phyloP scores from a whole-genome alignment of 2,113 vertebrate genomes.

The Meles meles region DNA sequence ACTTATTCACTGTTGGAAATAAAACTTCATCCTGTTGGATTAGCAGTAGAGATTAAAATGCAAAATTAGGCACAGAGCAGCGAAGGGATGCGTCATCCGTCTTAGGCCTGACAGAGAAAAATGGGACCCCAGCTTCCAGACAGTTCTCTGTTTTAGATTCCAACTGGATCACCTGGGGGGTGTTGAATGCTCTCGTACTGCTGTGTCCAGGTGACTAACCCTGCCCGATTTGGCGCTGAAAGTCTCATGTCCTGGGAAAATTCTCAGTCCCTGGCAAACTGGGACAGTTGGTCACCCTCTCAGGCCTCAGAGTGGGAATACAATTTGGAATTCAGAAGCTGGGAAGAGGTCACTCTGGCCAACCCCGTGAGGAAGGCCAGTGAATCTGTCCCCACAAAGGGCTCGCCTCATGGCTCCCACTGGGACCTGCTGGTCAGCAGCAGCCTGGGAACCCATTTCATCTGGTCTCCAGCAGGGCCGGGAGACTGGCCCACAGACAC shows the following conservation, averaged over 20 bases:
- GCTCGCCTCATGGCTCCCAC: not conserved
- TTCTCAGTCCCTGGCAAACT: not conserved
- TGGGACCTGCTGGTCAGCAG: not conserved
- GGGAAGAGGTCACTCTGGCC: not conserved
- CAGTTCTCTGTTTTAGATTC: not conserved
- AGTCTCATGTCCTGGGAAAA: not conserved
- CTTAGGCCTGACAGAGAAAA: not conserved
- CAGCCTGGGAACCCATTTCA: constrained; percentile 33
- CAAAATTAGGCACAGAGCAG: not conserved
- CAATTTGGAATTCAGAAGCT: constrained; percentile 27
- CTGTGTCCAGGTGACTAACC: not conserved
- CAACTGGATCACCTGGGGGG: not conserved
- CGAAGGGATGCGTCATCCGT: not conserved
- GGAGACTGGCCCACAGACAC: not conserved
- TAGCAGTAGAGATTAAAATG: not conserved
- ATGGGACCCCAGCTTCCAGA: not conserved
- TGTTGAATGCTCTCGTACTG: not conserved
- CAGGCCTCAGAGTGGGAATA: not conserved
- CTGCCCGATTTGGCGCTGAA: not conserved
- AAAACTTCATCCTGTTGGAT: not conserved
- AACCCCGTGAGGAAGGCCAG: not conserved
- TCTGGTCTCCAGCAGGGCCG: constrained; percentile 7
- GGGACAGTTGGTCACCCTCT: not conserved
- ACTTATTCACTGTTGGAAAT: not conserved
- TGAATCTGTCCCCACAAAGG: not conserved